phyloP scores from a whole-genome alignment of 30 jellyfish, hydroid and myxozoan species.

The Euphysa ruthae region DNA sequence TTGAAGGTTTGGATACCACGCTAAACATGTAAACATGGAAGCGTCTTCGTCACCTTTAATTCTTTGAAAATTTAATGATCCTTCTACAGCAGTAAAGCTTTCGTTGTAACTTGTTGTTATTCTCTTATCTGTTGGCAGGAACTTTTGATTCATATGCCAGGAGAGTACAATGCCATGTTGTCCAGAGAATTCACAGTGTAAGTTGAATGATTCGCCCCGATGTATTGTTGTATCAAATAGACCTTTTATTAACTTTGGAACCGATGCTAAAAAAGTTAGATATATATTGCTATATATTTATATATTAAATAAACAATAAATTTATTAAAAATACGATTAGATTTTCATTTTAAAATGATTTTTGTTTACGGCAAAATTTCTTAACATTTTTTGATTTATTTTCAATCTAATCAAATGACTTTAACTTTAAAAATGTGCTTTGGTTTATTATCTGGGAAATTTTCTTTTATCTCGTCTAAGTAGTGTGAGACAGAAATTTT shows the following conservation, averaged over 20 bases:
- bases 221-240: conserved; percentile 28
- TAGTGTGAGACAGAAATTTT: too few species aligned
- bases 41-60: conserved; percentile 81
- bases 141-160: conserved; percentile 66
- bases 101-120: conserved; percentile 43
- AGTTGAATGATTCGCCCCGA: conserved; percentile 72
- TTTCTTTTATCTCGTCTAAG: too few species aligned
- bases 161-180: conserved; percentile 69
- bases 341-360: too few species aligned
- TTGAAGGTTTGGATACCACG: conserved; percentile 67
- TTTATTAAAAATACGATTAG: too few species aligned
- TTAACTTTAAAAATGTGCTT: too few species aligned
- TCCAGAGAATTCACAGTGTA: conserved; percentile 72
- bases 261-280: conserved; percentile 45
- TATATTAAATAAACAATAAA: not conserved
- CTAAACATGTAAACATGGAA: conserved; percentile 61
- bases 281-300: not conserved
- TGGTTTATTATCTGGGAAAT: too few species aligned
- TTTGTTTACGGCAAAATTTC: too few species aligned
- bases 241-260: conserved; percentile 51
- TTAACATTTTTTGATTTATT: not conserved
- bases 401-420: not conserved
- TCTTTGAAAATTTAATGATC: conserved; percentile 43
- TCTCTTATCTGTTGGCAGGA: conserved; percentile 53
- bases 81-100: not conserved